Base-by-base conservation (phyloP, 2,113 vertebrate species). In the Rallus limicola region DNA sequence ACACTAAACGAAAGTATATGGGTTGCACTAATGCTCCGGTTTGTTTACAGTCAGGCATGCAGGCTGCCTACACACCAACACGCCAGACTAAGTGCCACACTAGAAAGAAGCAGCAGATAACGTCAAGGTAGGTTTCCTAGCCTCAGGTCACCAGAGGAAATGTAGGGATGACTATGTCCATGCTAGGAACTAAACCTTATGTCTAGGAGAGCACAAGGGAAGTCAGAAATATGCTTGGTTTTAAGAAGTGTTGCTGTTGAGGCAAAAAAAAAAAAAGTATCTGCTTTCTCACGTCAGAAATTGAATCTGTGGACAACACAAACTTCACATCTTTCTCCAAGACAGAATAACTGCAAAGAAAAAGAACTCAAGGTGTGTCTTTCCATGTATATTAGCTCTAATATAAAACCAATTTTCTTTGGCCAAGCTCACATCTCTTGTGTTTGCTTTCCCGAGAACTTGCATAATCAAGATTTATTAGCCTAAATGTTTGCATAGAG, bases 401-500 rank as follows among this genome's bases (percentile, higher is more conserved):
- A 92, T 33, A 93, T 23, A 71, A 86, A 78, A 86, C 78, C 6
- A 40, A 44, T 75, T 92, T 96, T 86, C 79, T 84, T 79, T 82
- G 80, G 72, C 56, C 62, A 79, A 79, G 69, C 38, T 78, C 50
- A 64, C 6, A 71, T 68, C 25, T 62, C 21, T 64, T 53, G 33
- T 86, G 29, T 93, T 95, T 95, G 86, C 80, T 88, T 88, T 90
- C 70, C 62, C 59, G 34, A 84, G 70, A 86, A 91, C 44, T 79
- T 24, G 65, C 42, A 92, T 40, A 65, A 89, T 69, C 36, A 86
- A 64, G 64, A 83, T 96, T 97, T 83, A 90, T 70, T 83, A 86
- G 64, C 16, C 63, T 38, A 75, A 53, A 62, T 68, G 65, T 92
- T 92, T 94, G 84, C 48, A 81, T 0, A 84, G 48, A 78, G 69